phyloP scores from a whole-genome alignment of 2,888 invertebrate genomes.

The Pimpla rufipes region DNA sequence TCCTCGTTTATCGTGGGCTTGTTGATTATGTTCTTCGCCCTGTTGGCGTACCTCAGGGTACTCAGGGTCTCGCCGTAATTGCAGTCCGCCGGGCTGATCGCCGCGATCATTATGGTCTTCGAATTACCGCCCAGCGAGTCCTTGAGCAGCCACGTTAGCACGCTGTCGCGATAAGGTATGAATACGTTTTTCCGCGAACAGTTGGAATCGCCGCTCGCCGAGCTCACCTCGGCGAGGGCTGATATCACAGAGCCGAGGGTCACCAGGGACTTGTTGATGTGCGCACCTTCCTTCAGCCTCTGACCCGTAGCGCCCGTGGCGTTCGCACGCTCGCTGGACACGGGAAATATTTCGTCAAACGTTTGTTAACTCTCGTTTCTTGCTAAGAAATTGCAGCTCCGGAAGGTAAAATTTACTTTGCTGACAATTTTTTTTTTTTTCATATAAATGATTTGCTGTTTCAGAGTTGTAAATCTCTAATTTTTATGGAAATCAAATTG shows the following conservation, averaged over 20 bases:
- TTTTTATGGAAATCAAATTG: too few relatives aligned
- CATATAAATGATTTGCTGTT: too few relatives aligned
- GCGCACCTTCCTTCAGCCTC: conserved; percentile 95
- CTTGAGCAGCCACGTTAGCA: conserved; percentile 95
- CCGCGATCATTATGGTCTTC: conserved; percentile 96
- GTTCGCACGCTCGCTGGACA: conserved; percentile 92
- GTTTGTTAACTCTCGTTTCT: not conserved
- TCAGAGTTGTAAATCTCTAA: too few relatives aligned
- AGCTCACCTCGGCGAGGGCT: conserved; percentile 91
- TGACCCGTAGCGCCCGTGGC: conserved; percentile 96
- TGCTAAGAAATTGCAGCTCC: too few relatives aligned
- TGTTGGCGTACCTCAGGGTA: conserved; percentile 94
- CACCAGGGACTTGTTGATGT: conserved; percentile 96
- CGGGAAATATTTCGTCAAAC: conserved; percentile 29
- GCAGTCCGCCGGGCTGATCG: conserved; percentile 92
- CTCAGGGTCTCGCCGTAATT: conserved; percentile 95
- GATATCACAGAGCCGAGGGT: conserved; percentile 96
- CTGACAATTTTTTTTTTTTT: too few relatives aligned
- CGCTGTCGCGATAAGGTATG: conserved; percentile 95
- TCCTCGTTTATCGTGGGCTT: conserved; percentile 97
- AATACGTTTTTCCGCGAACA: conserved; percentile 87
- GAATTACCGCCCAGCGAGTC: conserved; percentile 96
- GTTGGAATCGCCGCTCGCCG: conserved; percentile 81
- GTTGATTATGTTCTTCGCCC: conserved; percentile 96
- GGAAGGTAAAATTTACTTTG: too few relatives aligned